A percentile compares a stretch with the other conserved stretches of the same genome.
Conservation (phyloP, 1,140 invertebrate genomes). For the Plutomurus gul region DNA sequence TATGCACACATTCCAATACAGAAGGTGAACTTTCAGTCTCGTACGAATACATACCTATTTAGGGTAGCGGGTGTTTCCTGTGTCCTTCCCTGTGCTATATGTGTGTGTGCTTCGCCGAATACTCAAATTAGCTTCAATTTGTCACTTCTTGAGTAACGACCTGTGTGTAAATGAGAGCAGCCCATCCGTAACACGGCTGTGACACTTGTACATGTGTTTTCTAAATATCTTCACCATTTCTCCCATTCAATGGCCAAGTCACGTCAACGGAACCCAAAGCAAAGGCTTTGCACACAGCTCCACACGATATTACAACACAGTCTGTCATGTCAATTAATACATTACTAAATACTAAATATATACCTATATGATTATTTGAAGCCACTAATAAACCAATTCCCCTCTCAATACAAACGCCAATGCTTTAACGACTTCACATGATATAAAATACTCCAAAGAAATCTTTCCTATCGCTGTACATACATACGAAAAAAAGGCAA, state of each 20-base stretch:
- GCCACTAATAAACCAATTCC: background rate
- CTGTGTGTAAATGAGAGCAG: constrained; percentile 17
- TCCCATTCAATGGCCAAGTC: no score
- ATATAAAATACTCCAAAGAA: no score
- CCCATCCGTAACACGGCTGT: constrained; percentile 9
- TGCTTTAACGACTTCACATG: background rate
- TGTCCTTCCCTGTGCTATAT: background rate
- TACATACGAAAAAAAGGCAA: no score
- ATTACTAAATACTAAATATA: background rate
- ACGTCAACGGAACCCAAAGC: background rate
- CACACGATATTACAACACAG: no score
- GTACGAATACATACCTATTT: background rate
- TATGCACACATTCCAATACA: no score
- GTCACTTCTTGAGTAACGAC: constrained; percentile 29
- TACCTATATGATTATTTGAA: no score
- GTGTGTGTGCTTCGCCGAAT: background rate
- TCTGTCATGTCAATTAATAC: no score
- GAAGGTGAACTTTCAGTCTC: no score
- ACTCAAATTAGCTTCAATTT: constrained; percentile 34
- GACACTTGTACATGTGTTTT: constrained; percentile 33
- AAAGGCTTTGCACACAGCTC: background rate
- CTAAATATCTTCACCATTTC: background rate
- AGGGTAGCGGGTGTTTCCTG: background rate
- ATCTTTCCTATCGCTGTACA: no score
- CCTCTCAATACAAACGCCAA: background rate